phyloP scores from a whole-genome alignment of 2,888 invertebrate species.

The Strigamia crassipes region DNA sequence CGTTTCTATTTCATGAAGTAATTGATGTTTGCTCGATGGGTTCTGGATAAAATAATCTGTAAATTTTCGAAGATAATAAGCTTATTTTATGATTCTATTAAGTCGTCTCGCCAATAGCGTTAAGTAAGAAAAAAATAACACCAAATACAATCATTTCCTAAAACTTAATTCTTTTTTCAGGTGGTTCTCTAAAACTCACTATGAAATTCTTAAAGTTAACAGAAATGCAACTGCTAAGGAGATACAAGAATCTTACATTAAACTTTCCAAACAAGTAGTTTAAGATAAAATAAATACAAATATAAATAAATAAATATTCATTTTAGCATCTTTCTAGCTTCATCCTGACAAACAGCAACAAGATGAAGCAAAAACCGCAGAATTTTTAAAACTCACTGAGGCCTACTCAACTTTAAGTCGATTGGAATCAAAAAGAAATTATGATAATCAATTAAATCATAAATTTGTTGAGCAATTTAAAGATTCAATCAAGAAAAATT shows the following conservation, averaged over 20 bases:
- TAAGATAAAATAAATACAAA: background rate
- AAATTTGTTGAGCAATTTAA: too few species aligned
- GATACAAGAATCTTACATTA: background rate
- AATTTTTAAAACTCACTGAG: background rate
- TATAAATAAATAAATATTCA: background rate
- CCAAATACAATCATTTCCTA: background rate
- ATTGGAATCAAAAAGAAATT: background rate
- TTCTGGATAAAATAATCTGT: too few species aligned
- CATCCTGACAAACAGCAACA: background rate
- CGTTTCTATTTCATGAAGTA: too few species aligned
- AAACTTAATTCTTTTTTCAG: background rate
- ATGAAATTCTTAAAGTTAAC: background rate
- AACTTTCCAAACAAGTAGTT: background rate
- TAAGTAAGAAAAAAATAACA: background rate
- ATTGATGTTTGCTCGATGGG: too few species aligned
- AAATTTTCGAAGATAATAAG: too few species aligned
- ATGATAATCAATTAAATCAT: background rate
- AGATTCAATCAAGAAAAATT: too few species aligned
- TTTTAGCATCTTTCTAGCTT: background rate
- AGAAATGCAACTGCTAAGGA: background rate
- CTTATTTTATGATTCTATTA: background rate
- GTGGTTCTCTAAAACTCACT: background rate
- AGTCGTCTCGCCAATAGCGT: background rate
- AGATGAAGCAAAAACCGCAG: background rate
- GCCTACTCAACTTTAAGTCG: background rate